Evolutionary conservation across 2,888 invertebrate genomes (phyloP).

Genomic region (Ptilodon capucinus): DNA sequence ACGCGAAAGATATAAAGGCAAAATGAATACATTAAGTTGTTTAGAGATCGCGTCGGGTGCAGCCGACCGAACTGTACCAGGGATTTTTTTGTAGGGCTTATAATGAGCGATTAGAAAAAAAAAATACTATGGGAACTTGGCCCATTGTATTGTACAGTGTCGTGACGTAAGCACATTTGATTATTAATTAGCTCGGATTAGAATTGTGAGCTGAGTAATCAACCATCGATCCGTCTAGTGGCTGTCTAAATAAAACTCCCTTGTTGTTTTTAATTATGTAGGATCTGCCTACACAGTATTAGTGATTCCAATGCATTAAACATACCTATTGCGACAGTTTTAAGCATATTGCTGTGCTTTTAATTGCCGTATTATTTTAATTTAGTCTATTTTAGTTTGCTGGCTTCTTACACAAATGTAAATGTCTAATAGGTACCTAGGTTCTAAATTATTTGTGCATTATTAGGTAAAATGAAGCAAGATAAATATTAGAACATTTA

Average conservation of each 20-base stretch:
- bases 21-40: conserved; percentile 77
- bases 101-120: conserved; percentile 73
- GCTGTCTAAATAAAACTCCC: not conserved
- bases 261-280: not conserved
- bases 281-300: no score
- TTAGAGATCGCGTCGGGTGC: conserved; percentile 62
- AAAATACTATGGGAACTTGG: conserved; percentile 60
- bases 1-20: conserved; percentile 80
- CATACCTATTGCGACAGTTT: no score
- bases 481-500: no score
- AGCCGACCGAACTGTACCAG: conserved; percentile 55
- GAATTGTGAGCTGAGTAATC: conserved; percentile 34
- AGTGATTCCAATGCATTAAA: no score
- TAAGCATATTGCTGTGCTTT: no score
- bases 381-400: no score
- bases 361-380: no score
- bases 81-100: conserved; percentile 61
- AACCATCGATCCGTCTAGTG: conserved; percentile 15
- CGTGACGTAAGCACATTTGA: conserved; percentile 71
- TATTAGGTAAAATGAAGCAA: no score
- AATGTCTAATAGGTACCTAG: no score
- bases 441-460: no score
- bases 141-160: conserved; percentile 63
- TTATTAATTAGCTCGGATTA: conserved; percentile 67
- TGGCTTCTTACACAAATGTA: no score